Conservation (phyloP, 2,797 vertebrate genomes). For the Sebastes diaconus region DNA sequence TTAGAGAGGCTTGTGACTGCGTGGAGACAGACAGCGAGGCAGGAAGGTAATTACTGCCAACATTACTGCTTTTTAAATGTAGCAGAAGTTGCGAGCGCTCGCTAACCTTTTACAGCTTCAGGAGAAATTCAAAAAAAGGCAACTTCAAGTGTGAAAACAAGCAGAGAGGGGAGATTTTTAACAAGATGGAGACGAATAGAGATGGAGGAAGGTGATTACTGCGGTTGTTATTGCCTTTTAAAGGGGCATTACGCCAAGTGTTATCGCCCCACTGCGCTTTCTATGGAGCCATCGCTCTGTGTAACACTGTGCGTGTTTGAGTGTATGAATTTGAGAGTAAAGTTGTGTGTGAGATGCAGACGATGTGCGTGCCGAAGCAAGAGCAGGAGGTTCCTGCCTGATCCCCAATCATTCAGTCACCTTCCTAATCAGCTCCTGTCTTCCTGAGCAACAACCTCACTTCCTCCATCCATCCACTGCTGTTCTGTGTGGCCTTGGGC, state of each 20-base stretch:
- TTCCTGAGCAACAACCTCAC: constrained; percentile 13
- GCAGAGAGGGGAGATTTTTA: constrained; percentile 54
- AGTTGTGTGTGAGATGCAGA: background rate
- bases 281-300: constrained; percentile 44
- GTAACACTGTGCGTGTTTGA: constrained; percentile 7
- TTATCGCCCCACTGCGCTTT: constrained; percentile 61
- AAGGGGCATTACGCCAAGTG: constrained; percentile 66
- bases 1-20: constrained; percentile 37
- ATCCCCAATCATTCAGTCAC: constrained; percentile 5
- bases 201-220: constrained; percentile 58
- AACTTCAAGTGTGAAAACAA: constrained; percentile 46
- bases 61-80: constrained; percentile 60
- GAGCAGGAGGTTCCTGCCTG: background rate
- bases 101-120: constrained; percentile 54
- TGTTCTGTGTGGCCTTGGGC: background rate
- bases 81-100: constrained; percentile 42
- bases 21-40: constrained; percentile 31
- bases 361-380: background rate
- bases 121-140: constrained; percentile 45
- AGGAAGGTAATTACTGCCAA: constrained; percentile 54
- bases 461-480: constrained; percentile 6
- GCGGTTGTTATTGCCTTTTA: constrained; percentile 64
- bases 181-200: constrained; percentile 66
- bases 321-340: constrained; percentile 27
- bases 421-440: constrained; percentile 14